These are phyloP conservation scores for Oncorhynchus keta DNA, from an alignment of 2,113 vertebrate genomes.

Conservation along the genomic window DNA sequence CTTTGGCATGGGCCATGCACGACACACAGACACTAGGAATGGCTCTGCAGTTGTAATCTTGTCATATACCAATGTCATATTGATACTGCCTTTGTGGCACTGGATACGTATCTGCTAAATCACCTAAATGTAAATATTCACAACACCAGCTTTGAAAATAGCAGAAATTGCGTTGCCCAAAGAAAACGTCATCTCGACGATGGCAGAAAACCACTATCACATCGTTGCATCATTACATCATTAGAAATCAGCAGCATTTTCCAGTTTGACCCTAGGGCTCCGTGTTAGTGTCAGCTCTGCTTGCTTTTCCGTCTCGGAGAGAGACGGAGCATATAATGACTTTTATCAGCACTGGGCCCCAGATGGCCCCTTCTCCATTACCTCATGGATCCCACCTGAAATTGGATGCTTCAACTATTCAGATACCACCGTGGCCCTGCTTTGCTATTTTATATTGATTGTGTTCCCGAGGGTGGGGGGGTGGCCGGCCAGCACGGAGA, in stretches of 20 bases:
- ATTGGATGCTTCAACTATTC: slow-evolving; percentile 33
- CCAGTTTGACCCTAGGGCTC: slow-evolving; percentile 30
- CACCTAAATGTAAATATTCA: too few relatives aligned
- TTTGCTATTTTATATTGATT: slow-evolving; percentile 20
- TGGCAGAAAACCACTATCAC: background rate
- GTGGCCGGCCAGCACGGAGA: background rate
- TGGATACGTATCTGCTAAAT: too few relatives aligned
- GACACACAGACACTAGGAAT: background rate
- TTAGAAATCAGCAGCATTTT: slow-evolving; percentile 25
- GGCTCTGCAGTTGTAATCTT: background rate
- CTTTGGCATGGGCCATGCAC: background rate
- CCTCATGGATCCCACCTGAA: slow-evolving; percentile 31
- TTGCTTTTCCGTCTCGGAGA: background rate
- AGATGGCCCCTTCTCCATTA: slow-evolving; percentile 38
- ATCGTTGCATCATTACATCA: slow-evolving; percentile 45
- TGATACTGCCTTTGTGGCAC: too few relatives aligned
- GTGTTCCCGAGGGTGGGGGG: slow-evolving; percentile 1
- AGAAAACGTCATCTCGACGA: background rate
- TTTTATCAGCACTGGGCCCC: slow-evolving; percentile 34
- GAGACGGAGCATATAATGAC: slow-evolving; percentile 32
- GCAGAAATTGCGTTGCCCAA: background rate
- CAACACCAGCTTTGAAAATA: background rate
- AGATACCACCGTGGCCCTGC: slow-evolving; percentile 19
- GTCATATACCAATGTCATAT: background rate
- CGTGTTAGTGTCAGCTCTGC: slow-evolving; percentile 25